These are phyloP conservation scores for Brachylomia viminalis DNA, from an alignment of 2,888 invertebrate species.

Conservation along the genomic window DNA sequence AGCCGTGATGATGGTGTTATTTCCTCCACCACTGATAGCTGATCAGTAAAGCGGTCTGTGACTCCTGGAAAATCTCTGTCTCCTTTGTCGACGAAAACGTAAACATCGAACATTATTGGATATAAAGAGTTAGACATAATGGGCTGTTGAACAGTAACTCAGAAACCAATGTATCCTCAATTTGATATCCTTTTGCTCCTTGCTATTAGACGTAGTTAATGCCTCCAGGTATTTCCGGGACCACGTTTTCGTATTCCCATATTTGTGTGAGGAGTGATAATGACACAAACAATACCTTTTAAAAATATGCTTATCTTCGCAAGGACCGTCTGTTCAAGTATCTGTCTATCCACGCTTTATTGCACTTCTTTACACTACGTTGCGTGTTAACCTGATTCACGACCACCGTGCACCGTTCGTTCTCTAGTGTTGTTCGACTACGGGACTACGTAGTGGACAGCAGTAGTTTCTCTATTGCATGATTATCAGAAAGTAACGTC, in stretches of 20 bases:
- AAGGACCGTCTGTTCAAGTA: not conserved
- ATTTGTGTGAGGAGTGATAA: not conserved
- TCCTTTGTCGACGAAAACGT: not conserved
- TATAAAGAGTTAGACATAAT: not conserved
- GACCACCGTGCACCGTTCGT: too few species aligned
- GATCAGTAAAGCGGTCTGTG: too few species aligned
- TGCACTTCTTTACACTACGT: conserved; percentile 3
- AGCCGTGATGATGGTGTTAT: not conserved
- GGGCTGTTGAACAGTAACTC: not conserved
- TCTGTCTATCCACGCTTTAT: not conserved
- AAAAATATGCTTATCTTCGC: not conserved
- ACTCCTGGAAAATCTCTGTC: not conserved
- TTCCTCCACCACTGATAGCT: not conserved
- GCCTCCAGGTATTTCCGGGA: not conserved
- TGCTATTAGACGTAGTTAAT: not conserved
- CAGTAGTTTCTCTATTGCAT: too few species aligned
- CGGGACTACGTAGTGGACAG: too few species aligned
- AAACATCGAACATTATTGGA: not conserved
- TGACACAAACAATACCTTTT: not conserved
- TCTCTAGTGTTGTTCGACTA: not conserved
- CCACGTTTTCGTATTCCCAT: not conserved
- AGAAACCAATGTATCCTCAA: not conserved
- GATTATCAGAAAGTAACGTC: not conserved
- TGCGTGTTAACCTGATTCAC: conserved; percentile 11
- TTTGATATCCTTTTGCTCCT: too few species aligned